Base-by-base conservation (phyloP, 2,113 vertebrate genomes). In the Ictalurus furcatus region DNA sequence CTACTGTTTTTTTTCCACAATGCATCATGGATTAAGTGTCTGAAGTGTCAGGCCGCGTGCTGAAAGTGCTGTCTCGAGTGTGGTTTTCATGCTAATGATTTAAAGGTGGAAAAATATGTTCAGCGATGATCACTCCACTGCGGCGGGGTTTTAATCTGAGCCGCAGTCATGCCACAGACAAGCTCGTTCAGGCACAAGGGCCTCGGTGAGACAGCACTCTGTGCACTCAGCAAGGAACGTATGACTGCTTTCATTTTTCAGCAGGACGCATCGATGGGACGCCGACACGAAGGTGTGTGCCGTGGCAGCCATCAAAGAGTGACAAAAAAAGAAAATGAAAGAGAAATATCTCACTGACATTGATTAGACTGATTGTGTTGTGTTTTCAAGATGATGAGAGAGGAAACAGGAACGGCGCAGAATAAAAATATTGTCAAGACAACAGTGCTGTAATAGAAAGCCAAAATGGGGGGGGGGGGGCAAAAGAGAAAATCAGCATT, bases 401-500 rank as follows among this genome's bases (percentile, higher is more conserved):
- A 82, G 9, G 30, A 12, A 59, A 86, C 54, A 76, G 34, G 71
- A 74, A 69, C 3, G 65, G 13, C 1, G 19, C 48, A 25, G 44
- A 73, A 56, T 54, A 40, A 59, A 59, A 86, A 59, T 25, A 40
- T 58, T 16, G 52, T 73, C 84, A 85, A 34, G 48, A 28, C 30
- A 79, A n/a, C 1, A 11, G 34, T 30, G n/a, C 19, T 69, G n/a
- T 69, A 69, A n/a, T 17, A 48, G 37, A 28, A 65, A 48, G 48
- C 7, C 48, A 48, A 48, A 8, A 48, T 48, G 40, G 40, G 40
- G 40, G 40, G 0, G 40, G 40, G 40, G 21, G 23, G 11, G 44
- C 19, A 88, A 88, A 90, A 76, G 58, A 79, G 85, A 94, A 94
- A 93, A 92, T 92, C 92, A 93, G 90, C 91, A 89, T 89, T 92